A percentile compares a stretch with the other conserved stretches of the same genome.
Conservation (phyloP, 2,797 vertebrate species). For the Manis pentadactyla region DNA sequence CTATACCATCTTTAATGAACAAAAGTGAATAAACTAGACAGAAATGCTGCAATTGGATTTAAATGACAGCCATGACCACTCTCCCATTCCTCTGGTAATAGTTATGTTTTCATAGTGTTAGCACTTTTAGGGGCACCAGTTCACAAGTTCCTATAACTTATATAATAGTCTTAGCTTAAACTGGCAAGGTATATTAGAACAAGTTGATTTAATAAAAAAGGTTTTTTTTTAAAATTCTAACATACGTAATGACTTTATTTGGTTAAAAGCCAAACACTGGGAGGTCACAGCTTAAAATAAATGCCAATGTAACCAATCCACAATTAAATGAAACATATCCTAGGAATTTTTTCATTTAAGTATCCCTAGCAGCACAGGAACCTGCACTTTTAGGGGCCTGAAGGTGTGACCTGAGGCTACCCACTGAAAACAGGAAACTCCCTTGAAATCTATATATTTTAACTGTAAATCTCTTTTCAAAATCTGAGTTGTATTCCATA, state of each 20-base stretch:
- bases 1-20: not conserved
- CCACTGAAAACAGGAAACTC: not conserved
- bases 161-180: not conserved
- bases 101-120: not conserved
- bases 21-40: not conserved
- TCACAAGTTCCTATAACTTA: not conserved
- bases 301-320: not conserved
- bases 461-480: not conserved
- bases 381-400: not conserved
- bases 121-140: not conserved
- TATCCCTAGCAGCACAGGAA: not conserved
- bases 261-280: not conserved
- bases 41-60: not conserved
- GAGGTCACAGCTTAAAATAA: slow-evolving; percentile 11
- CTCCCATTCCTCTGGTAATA: not conserved
- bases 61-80: not conserved
- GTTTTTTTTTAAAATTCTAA: slow-evolving; percentile 1
- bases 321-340: slow-evolving; percentile 15
- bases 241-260: slow-evolving; percentile 24
- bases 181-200: not conserved
- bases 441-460: slow-evolving; percentile 1
- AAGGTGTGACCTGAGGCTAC: not conserved
- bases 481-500: not conserved
- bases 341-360: not conserved
- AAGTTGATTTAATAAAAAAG: not conserved